Percentiles rank a stretch among this genome's conserved stretches.
Conservation (phyloP, 2,888 invertebrate genomes). For the Margaritifera margaritifera region DNA sequence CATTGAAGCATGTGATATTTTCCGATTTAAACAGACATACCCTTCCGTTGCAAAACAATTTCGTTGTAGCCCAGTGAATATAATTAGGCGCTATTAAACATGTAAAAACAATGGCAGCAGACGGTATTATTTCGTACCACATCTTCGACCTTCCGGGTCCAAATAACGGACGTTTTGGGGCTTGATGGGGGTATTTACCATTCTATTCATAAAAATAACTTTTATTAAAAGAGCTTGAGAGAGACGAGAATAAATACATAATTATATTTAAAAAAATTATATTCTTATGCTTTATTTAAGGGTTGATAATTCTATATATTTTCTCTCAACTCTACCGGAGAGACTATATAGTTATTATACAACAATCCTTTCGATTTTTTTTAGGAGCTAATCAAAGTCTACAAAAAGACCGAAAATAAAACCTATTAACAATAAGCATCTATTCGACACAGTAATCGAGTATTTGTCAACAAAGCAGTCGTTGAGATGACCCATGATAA, state of each 20-base stretch:
- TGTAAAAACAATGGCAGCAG: slow-evolving; percentile 36
- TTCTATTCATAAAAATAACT: too few relatives aligned
- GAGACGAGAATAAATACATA: too few relatives aligned
- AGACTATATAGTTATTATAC: too few relatives aligned
- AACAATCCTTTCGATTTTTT: too few relatives aligned
- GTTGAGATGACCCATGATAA: slow-evolving; percentile 6
- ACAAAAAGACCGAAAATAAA: too few relatives aligned
- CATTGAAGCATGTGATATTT: neutral
- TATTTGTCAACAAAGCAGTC: neutral
- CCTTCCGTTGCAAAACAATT: slow-evolving; percentile 36
- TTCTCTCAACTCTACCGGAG: too few relatives aligned
- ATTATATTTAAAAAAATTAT: too few relatives aligned
- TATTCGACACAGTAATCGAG: neutral
- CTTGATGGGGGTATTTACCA: neutral
- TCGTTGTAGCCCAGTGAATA: slow-evolving; percentile 23
- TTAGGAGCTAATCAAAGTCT: too few relatives aligned
- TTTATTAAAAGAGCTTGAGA: too few relatives aligned
- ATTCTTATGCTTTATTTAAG: too few relatives aligned
- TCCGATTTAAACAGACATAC: slow-evolving; percentile 18
- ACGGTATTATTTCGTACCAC: slow-evolving; percentile 54
- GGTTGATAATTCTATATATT: too few relatives aligned
- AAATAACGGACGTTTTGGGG: neutral
- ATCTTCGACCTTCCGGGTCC: slow-evolving; percentile 21
- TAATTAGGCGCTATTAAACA: slow-evolving; percentile 26
- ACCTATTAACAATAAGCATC: too few relatives aligned